Evolutionary conservation across 1,140 invertebrate genomes (phyloP), one percentile per base, ranked within the genome.

Genomic region (Brachionus sp.): DNA sequence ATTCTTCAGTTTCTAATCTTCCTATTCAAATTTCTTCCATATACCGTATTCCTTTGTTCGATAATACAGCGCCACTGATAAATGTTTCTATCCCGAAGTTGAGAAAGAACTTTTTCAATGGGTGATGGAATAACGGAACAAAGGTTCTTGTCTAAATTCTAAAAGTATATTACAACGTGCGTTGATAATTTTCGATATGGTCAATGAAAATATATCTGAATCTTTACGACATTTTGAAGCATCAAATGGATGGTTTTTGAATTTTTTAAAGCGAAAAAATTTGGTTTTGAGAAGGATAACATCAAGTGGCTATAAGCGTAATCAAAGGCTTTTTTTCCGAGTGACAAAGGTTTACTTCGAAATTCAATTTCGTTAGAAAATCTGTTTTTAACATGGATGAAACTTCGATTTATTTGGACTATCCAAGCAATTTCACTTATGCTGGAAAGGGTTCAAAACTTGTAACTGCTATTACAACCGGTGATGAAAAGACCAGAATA

Each of bases 31-130:
- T n/a, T n/a, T n/a, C n/a, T n/a, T n/a, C n/a, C n/a, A n/a, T n/a
- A n/a, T n/a, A n/a, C n/a, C n/a, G n/a, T n/a, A n/a, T n/a, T n/a
- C n/a, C n/a, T n/a, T n/a, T n/a, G n/a, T n/a, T n/a, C n/a, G n/a
- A n/a, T n/a, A n/a, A n/a, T n/a, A n/a, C n/a, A n/a, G n/a, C n/a
- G n/a, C n/a, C n/a, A n/a, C 53, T 62, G 66, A 70, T 70, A 70
- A 39, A 70, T 70, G 66, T 35, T n/a, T 16, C 12, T 70, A 37
- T 70, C 66, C 66, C 37, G 66, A 70, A 25, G 9, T 70, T 70
- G 66, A 70, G 37, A 70, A 70, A 39, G n/a, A 70, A 70, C 35
- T 70, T 12, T 70, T 37, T 70, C 29, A 70, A 39, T 39, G 66
- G 66, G 35, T 70, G 10, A 39, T 39, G 13, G 12, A 37, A 70